phyloP scores from a whole-genome alignment of 2,888 invertebrate species.

The Drosophila paramelanica region DNA sequence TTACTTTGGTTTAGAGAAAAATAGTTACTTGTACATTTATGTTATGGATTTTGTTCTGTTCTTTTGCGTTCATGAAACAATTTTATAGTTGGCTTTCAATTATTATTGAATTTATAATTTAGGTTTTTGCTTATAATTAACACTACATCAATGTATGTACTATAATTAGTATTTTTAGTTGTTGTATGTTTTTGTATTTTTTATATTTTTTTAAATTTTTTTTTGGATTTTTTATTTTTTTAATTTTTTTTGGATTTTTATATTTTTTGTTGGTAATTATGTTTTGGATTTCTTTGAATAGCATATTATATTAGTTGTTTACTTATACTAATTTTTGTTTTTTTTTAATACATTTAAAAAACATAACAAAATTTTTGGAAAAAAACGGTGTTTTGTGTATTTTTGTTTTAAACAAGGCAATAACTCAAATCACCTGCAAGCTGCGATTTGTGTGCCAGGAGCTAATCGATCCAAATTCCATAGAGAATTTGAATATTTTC shows the following conservation, averaged over 20 bases:
- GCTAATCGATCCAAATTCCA: slow-evolving; percentile 69
- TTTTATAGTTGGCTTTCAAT: slow-evolving; percentile 58
- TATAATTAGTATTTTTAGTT: slow-evolving; percentile 82
- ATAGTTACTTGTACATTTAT: slow-evolving; percentile 78
- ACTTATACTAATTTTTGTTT: slow-evolving; percentile 51
- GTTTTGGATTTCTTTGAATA: slow-evolving; percentile 83
- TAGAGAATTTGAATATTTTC: slow-evolving; percentile 28
- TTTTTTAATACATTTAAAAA: slow-evolving; percentile 69
- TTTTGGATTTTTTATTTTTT: slow-evolving; percentile 8
- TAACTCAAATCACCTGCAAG: slow-evolving; percentile 74
- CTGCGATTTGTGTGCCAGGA: slow-evolving; percentile 69
- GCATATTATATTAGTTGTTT: slow-evolving; percentile 67
- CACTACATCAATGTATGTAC: slow-evolving; percentile 81
- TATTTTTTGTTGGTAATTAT: slow-evolving; percentile 71
- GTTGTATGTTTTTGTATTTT: slow-evolving; percentile 45
- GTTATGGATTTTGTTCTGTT: slow-evolving; percentile 53
- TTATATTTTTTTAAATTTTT: slow-evolving; percentile 22
- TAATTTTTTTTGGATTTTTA: slow-evolving; percentile 5
- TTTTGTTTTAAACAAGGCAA: slow-evolving; percentile 59
- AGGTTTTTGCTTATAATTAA: slow-evolving; percentile 70
- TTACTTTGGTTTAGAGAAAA: slow-evolving; percentile 77
- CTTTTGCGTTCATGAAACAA: slow-evolving; percentile 55
- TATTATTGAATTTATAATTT: slow-evolving; percentile 43
- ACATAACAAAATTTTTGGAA: slow-evolving; percentile 59
- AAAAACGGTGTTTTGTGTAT: slow-evolving; percentile 58